These are phyloP conservation scores for Drosophila chauvacae DNA, from an alignment of 1,140 invertebrate species.

Conservation along the genomic window DNA sequence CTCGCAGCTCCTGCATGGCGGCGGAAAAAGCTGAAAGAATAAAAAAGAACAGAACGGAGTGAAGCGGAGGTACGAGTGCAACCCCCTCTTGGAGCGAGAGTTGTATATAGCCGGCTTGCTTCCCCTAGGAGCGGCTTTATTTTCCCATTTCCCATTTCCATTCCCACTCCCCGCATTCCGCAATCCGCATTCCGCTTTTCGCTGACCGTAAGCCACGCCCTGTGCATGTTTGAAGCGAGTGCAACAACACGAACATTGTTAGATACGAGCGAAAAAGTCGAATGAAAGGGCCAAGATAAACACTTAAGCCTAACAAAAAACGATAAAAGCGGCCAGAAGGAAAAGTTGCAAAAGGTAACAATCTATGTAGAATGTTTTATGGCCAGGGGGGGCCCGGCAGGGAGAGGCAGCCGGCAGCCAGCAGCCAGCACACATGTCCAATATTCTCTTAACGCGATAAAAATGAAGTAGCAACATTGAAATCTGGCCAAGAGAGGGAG, in stretches of 20 bases:
- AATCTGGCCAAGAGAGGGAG: slow-evolving; percentile 60
- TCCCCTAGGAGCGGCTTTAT: slow-evolving; percentile 41
- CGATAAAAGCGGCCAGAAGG: slow-evolving; percentile 71
- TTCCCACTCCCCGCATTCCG: background rate
- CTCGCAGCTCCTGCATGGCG: slow-evolving; percentile 33
- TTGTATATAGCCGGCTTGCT: slow-evolving; percentile 27
- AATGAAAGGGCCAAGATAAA: slow-evolving; percentile 81
- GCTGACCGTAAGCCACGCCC: slow-evolving; percentile 80
- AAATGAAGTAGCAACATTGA: slow-evolving; percentile 80
- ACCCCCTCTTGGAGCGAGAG: slow-evolving; percentile 23
- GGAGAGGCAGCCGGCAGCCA: background rate
- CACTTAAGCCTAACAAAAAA: slow-evolving; percentile 81
- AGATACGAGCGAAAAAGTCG: slow-evolving; percentile 76
- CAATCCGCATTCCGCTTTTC: slow-evolving; percentile 26
- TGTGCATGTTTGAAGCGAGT: slow-evolving; percentile 72
- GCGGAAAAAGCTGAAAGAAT: slow-evolving; percentile 29
- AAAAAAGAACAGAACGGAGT: slow-evolving; percentile 1
- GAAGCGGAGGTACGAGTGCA: slow-evolving; percentile 28
- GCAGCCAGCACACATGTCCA: slow-evolving; percentile 67
- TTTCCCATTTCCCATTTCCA: slow-evolving; percentile 39
- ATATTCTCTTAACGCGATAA: slow-evolving; percentile 83
- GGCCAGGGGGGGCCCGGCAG: slow-evolving; percentile 6
- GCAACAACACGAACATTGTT: slow-evolving; percentile 78
- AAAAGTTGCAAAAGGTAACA: slow-evolving; percentile 75
- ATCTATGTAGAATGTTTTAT: slow-evolving; percentile 61